phyloP scores from a whole-genome alignment of 2,113 vertebrate species.

The Steatornis caripensis region DNA sequence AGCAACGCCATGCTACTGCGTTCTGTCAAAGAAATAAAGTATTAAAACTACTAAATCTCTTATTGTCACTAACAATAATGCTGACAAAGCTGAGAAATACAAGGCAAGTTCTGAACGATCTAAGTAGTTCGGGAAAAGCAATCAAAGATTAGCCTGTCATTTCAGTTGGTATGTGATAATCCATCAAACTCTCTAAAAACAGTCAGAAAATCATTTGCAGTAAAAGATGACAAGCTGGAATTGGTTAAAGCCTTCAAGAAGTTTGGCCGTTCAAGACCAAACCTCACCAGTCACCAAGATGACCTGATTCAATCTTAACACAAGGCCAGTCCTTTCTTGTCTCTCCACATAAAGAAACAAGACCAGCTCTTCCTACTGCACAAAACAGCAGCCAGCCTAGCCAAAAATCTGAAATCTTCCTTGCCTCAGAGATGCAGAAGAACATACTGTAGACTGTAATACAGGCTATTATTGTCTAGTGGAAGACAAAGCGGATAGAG shows the following conservation, averaged over 20 bases:
- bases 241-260: background rate
- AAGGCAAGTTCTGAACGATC: background rate
- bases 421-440: background rate
- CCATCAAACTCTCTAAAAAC: background rate
- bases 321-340: background rate
- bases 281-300: background rate
- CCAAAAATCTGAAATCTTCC: background rate
- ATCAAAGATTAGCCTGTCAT: background rate
- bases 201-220: background rate
- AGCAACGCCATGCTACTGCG: conserved; percentile 88
- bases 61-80: background rate
- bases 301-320: background rate
- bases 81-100: background rate
- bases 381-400: background rate
- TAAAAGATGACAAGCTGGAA: background rate
- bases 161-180: background rate
- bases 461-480: too few relatives aligned
- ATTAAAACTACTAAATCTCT: background rate
- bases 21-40: conserved; percentile 72
- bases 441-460: background rate
- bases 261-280: background rate
- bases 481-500: background rate
- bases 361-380: background rate
- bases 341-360: background rate
- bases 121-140: background rate